Conservation (phyloP, 2,113 vertebrate species). For the Gasterosteus nipponicus region DNA sequence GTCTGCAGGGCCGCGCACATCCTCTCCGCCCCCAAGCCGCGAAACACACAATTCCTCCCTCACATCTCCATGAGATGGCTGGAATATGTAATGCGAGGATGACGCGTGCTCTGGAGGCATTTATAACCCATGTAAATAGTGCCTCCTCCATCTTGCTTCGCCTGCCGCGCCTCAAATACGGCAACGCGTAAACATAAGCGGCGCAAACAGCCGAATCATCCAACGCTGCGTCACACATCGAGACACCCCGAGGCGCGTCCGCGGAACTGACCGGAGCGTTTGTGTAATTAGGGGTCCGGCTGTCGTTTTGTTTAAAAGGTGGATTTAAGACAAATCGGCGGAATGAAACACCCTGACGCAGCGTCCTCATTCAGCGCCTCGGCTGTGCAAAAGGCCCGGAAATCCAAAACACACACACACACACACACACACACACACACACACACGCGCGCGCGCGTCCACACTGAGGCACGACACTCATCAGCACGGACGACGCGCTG, state of each 20-base stretch:
- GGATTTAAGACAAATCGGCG: not conserved
- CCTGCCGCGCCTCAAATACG: slow-evolving; percentile 76
- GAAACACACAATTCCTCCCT: not conserved
- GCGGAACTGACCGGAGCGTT: no score
- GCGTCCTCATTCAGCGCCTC: slow-evolving; percentile 32
- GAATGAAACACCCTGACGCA: slow-evolving; percentile 53
- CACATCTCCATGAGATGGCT: not conserved
- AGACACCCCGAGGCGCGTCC: not conserved
- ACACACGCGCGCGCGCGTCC: not conserved
- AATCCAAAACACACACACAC: slow-evolving; percentile 19
- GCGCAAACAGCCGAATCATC: slow-evolving; percentile 37
- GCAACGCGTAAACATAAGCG: slow-evolving; percentile 72
- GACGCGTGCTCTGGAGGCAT: not conserved
- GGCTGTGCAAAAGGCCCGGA: slow-evolving; percentile 18
- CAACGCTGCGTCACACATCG: slow-evolving; percentile 53
- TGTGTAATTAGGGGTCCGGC: fast-evolving
- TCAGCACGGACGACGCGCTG: not conserved
- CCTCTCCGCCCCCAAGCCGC: not conserved
- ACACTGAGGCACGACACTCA: slow-evolving; percentile 23
- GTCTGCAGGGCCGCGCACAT: slow-evolving; percentile 1
- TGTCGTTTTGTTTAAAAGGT: not conserved
- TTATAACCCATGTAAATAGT: slow-evolving; percentile 55
- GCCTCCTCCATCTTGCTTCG: slow-evolving; percentile 68
- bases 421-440: no score
- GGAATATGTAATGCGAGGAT: fast-evolving